Evolutionary conservation across 2,888 invertebrate genomes (phyloP), one percentile per base, ranked within the genome.

Genomic region (Mactromeris polynyma): DNA sequence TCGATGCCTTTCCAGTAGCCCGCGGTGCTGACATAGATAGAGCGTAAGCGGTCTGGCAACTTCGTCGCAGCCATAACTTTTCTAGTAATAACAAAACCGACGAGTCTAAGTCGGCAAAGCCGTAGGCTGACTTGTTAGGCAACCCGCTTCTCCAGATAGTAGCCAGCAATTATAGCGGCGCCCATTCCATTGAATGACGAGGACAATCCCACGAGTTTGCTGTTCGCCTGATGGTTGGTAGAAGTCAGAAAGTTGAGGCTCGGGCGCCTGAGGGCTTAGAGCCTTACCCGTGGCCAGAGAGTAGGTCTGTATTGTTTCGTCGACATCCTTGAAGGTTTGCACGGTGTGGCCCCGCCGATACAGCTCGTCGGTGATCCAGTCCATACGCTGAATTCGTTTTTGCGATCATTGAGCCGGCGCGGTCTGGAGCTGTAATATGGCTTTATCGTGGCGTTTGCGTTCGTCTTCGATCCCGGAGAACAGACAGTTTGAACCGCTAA

Each of bases 361-460:
- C 78, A 90, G 42, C 81, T 89, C 84, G 58, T 90, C 83, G 87
- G 86, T 91, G 21, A 89, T 88, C 58, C 79, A 91, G 82, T 89
- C 89, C 42, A 85, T 78, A 38, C 86, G 54, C 69, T 91, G 79
- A 14, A 19, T 58, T 58, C 54, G 7, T n/a, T 58, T 81, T 89
- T 83, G 51, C 79, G 14, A 58, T 86, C 88, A 88, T 40, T 54
- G 79, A 73, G 36, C 83, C 78, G 81, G 78, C 58, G 88, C 88
- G 51, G 88, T 79, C 85, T 87, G 77, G 80, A 89, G 81, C 73
- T 91, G 85, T 91, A 87, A 87, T 17, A 89, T 69, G 80, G 89
- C 87, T 81, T 89, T 91, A 38, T 91, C 90, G 83, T 90, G 90
- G 73, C 89, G 46, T 85, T 87, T 73, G 38, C 88, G 42, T 80